Conservation (phyloP, 2,888 invertebrate species). For the Blomia tropicalis region DNA sequence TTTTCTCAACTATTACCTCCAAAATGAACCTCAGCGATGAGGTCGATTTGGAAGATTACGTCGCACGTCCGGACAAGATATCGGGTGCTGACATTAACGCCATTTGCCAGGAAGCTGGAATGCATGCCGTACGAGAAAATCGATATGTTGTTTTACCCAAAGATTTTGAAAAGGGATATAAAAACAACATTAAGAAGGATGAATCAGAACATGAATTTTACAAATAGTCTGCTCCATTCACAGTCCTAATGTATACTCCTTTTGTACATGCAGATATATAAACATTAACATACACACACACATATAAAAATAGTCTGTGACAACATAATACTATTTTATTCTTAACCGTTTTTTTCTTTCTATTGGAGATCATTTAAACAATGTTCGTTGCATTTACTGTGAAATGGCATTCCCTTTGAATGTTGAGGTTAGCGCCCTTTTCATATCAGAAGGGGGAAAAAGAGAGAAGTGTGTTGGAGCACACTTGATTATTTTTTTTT, state of each 20-base stretch:
- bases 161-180: conserved; percentile 99
- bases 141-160: conserved; percentile 95
- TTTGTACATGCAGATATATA: not conserved
- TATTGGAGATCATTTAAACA: too few species aligned
- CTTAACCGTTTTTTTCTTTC: too few species aligned
- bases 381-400: too few species aligned
- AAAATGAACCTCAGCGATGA: conserved; percentile 97
- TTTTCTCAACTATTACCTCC: conserved; percentile 92
- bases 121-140: conserved; percentile 99
- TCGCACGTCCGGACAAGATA: conserved; percentile 93
- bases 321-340: too few species aligned
- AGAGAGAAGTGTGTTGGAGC: too few species aligned
- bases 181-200: conserved; percentile 98
- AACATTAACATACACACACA: too few species aligned
- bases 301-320: too few species aligned
- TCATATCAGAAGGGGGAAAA: too few species aligned
- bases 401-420: too few species aligned
- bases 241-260: not conserved
- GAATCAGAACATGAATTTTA: conserved; percentile 99
- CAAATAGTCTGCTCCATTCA: conserved; percentile 49
- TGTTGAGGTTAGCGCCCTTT: too few species aligned
- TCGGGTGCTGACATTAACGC: conserved; percentile 99
- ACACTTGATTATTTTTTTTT: too few species aligned
- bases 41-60: conserved; percentile 96
- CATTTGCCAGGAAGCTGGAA: conserved; percentile 99